These are phyloP conservation scores for Ceyx erithaca DNA, from an alignment of 2,797 vertebrate genomes.

Conservation along the genomic window DNA sequence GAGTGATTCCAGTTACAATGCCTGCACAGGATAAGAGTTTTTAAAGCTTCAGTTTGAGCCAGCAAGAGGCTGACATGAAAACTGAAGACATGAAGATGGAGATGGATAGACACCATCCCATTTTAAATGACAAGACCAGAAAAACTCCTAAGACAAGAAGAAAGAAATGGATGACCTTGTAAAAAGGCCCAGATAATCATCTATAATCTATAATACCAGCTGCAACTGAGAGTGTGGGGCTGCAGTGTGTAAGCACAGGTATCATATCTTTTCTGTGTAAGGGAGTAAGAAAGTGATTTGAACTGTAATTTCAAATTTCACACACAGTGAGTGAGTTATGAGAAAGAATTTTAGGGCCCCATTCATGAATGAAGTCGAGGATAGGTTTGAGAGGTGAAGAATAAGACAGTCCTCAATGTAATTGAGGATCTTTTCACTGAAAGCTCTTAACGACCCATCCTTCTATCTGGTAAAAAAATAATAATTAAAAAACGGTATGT, in stretches of 20 bases:
- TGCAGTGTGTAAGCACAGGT: background rate
- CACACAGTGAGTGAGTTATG: background rate
- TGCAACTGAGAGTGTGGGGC: background rate
- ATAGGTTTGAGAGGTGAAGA: background rate
- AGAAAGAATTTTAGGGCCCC: background rate
- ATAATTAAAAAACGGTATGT: background rate
- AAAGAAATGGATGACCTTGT: constrained; percentile 56
- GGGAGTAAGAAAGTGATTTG: constrained; percentile 3
- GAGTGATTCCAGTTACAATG: constrained; percentile 57
- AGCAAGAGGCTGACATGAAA: constrained; percentile 47
- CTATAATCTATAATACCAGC: constrained; percentile 38
- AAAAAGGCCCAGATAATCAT: constrained; percentile 57
- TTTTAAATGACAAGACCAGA: constrained; percentile 57
- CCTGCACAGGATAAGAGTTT: constrained; percentile 43
- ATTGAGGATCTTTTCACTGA: background rate
- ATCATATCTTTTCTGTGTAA: constrained; percentile 23
- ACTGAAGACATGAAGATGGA: constrained; percentile 58
- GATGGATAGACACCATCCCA: constrained; percentile 48
- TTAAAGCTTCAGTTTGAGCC: constrained; percentile 60
- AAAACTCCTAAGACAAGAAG: constrained; percentile 15
- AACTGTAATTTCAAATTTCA: constrained; percentile 52
- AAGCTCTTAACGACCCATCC: background rate
- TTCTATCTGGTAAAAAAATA: background rate
- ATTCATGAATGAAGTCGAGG: background rate
- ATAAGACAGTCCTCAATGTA: background rate